Base-by-base conservation (phyloP, 2,797 vertebrate genomes). In the Siniperca undulata region DNA sequence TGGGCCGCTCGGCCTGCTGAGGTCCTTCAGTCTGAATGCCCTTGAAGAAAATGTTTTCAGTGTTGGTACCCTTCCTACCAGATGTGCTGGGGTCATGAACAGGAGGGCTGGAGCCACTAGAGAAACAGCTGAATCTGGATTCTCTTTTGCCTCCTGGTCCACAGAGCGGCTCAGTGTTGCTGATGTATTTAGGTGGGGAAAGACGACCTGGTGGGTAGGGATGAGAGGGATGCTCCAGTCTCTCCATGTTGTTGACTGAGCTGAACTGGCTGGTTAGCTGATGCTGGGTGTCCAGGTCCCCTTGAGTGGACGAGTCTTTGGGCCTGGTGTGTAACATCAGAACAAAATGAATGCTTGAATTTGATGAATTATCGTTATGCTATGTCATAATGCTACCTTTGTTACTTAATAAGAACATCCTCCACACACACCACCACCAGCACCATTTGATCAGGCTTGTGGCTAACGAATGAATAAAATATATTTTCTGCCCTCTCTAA, bases 201-300 rank as follows among this genome's bases (percentile, higher is more conserved):
- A 96, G 93, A 30, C 87, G 91, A 60, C 92, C 94, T 0, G 91
- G 91, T 0, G 94, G 89, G 77, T 81, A 89, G 20, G 91, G 84
- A 56, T 93, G 95, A 17, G 94, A 70, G 58, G 93, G 89, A 4
- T 87, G 95, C 67, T 97, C 97, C 89, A 96, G 90, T 88, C 95
- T 96, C 93, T 99, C 97, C 93, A 98, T 96, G 79, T 94, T 97
- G 78, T 93, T 96, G 79, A 94, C 89, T 48, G 96, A 97, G 91
- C 94, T 96, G 88, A 95, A 95, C 9, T 95, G 96, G 71, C 93
- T 94, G 42, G 94, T 96, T 38, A 90, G 75, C 20, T 91, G 95
- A 60, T 91, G 93, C 4, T 96, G 93, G 85, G 87, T 93, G 19
- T 92, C 89, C 77, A 95, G 96, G 84, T 97, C 96, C 95, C 93